These are phyloP conservation scores for Leptinotarsa undecemlineata DNA, from an alignment of 1,140 invertebrate species.

Conservation along the genomic window DNA sequence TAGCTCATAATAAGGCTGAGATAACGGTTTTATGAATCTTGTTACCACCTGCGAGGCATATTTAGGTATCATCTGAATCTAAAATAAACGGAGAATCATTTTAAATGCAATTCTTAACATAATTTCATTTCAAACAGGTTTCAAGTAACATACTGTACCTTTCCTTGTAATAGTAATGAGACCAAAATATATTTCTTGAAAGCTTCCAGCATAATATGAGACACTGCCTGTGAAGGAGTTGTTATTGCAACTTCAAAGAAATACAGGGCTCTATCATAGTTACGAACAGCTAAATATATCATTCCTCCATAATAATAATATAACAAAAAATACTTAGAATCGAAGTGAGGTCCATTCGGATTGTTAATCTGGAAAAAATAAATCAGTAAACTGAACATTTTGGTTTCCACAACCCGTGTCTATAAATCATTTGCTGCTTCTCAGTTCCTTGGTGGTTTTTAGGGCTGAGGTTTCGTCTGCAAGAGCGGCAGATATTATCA, in stretches of 20 bases:
- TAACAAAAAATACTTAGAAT: slow-evolving; percentile 89
- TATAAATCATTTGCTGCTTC: too few species aligned
- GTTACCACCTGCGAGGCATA: slow-evolving; percentile 89
- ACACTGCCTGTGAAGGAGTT: slow-evolving; percentile 89
- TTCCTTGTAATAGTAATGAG: slow-evolving; percentile 88
- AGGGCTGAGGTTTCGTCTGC: too few species aligned
- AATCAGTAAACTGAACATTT: not conserved
- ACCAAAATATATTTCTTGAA: slow-evolving; percentile 96
- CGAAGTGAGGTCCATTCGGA: slow-evolving; percentile 65
- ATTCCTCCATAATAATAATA: slow-evolving; percentile 98
- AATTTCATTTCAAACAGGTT: not conserved
- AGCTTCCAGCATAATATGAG: slow-evolving; percentile 94
- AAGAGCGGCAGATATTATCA: too few species aligned
- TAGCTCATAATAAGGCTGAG: slow-evolving; percentile 88
- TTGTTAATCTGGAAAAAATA: slow-evolving; percentile 43
- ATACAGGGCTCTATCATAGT: slow-evolving; percentile 89
- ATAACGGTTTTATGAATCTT: slow-evolving; percentile 88
- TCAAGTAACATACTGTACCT: slow-evolving; percentile 58
- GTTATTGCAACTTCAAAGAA: slow-evolving; percentile 95
- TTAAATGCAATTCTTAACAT: too few species aligned
- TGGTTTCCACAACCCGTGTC: too few species aligned
- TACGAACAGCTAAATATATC: slow-evolving; percentile 92
- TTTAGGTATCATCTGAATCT: slow-evolving; percentile 72
- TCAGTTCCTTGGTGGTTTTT: too few species aligned
- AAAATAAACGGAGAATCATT: slow-evolving; percentile 23